Evolutionary conservation across 2,888 invertebrate genomes (phyloP).

Genomic region (Trissolcus brochymenae): DNA sequence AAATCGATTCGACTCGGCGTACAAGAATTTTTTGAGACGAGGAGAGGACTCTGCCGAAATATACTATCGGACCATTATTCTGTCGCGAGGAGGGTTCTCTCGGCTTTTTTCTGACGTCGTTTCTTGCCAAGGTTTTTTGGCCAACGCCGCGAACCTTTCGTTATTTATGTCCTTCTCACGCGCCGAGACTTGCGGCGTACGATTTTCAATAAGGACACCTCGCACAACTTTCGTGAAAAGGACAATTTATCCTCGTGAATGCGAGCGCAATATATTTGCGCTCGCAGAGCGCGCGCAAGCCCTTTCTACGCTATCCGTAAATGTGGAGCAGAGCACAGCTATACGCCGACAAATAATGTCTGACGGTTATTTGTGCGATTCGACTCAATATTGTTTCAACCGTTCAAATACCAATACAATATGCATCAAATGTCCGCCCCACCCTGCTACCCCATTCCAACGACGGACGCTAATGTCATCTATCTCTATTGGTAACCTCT

Average conservation of each 20-base stretch:
- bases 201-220: conserved; percentile 61
- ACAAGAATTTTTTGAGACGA: conserved; percentile 56
- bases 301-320: conserved; percentile 47
- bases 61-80: conserved; percentile 58
- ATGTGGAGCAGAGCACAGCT: conserved; percentile 51
- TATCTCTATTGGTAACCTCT: conserved; percentile 27
- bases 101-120: conserved; percentile 52
- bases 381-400: conserved; percentile 62
- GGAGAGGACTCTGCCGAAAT: conserved; percentile 49
- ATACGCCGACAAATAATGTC: conserved; percentile 60
- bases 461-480: conserved; percentile 22
- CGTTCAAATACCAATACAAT: conserved; percentile 61
- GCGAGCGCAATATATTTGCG: conserved; percentile 54
- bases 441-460: conserved; percentile 21
- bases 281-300: conserved; percentile 29
- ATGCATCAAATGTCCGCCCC: conserved; percentile 60
- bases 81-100: conserved; percentile 55
- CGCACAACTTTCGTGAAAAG: conserved; percentile 56
- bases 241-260: conserved; percentile 58
- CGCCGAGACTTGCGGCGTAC: conserved; percentile 50
- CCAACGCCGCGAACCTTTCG: conserved; percentile 43
- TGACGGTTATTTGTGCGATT: conserved; percentile 60
- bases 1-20: conserved; percentile 56
- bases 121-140: conserved; percentile 55
- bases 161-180: conserved; percentile 58